Base-by-base conservation (phyloP, 2,888 invertebrate genomes). In the Calliopum simillimum region DNA sequence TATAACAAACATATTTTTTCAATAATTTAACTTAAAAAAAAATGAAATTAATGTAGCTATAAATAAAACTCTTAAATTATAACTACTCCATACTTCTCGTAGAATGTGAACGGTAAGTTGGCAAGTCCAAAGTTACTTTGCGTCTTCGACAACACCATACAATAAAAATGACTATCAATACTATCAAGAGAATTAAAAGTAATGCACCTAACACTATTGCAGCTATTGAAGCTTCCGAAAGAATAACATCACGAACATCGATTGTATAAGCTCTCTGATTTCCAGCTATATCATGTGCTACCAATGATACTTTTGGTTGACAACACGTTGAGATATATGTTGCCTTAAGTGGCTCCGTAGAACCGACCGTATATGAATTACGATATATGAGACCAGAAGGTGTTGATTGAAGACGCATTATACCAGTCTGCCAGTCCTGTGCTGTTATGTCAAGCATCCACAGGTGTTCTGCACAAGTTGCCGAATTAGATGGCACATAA, bases 261-360 rank as follows among this genome's bases (percentile, higher is more conserved):
- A 93, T 87, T 19, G 88, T 88, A 61, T 89, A 88, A 68, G 89
- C 89, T 71, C 89, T 88, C 5, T 89, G 88, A 80, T 94, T 94
- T 1, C 93, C 92, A 13, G 87, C 87, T 0, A 91, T 85, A 81
- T 94, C 94, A 12, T 89, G 89, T 0, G 93, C 93, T 2, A 89
- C 90, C 4, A 94, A 84, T 47, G 91, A 87, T 0, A 93, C 88
- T 63, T 90, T 88, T 0, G 92, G 90, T 6, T 91, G 88, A 81
- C 94, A 95, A 81, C 94, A 95, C 0, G 91, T 91, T 0, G 92
- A 90, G 19, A 91, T 88, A 81, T 93, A 94, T 3, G 89, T 89
- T 1, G 92, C 91, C 14, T 87, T 87, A 1, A 94, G 88, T 44
- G 90, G 88, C 43, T 91, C 90, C 43, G 88, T 89, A 0, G 92